Conservation (phyloP, 2,888 invertebrate species). For the Lasioglossum figueresi region DNA sequence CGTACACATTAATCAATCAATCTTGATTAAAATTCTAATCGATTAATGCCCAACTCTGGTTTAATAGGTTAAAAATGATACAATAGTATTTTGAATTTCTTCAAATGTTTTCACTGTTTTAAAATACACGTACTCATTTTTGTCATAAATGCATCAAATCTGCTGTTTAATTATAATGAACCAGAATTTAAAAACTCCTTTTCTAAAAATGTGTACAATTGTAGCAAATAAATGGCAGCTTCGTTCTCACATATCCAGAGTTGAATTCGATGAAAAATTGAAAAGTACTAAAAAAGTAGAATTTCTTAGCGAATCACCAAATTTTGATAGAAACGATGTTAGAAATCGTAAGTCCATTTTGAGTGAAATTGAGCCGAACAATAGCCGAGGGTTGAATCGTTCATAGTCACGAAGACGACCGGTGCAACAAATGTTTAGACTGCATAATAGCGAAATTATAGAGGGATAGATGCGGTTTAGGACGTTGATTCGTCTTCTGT, state of each 20-base stretch:
- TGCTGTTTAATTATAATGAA: too few species aligned
- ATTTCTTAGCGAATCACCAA: not conserved
- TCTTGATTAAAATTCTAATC: too few species aligned
- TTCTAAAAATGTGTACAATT: too few species aligned
- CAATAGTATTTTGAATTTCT: too few species aligned
- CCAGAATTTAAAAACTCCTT: too few species aligned
- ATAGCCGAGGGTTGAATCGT: not conserved
- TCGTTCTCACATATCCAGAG: not conserved
- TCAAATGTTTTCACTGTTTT: too few species aligned
- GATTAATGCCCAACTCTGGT: too few species aligned
- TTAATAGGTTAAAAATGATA: too few species aligned
- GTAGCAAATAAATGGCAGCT: too few species aligned
- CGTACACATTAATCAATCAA: too few species aligned
- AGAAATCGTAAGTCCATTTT: not conserved
- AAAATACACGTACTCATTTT: too few species aligned
- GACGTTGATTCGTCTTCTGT: conserved; percentile 11
- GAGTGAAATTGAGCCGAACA: not conserved
- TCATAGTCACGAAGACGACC: conserved; percentile 6
- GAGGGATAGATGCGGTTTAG: conserved; percentile 42
- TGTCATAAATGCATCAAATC: too few species aligned
- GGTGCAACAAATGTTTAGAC: conserved; percentile 11
- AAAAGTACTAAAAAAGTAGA: not conserved
- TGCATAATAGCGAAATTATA: conserved; percentile 25
- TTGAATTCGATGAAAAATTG: not conserved
- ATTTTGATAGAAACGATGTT: not conserved